Conservation (phyloP, 2,113 vertebrate genomes). For the Thamnophis sirtalis region DNA sequence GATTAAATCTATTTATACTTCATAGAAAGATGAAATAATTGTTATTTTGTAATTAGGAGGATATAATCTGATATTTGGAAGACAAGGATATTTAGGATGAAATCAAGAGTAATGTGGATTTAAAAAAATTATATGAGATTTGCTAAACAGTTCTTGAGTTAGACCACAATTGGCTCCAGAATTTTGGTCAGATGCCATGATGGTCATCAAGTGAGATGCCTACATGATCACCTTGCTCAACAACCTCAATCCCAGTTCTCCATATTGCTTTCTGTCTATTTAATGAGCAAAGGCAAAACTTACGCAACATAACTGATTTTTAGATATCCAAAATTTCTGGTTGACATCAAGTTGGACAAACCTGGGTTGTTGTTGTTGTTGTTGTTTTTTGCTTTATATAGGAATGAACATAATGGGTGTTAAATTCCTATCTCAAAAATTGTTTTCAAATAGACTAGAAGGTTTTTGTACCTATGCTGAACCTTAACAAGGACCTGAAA, state of each 20-base stretch:
- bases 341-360: neutral
- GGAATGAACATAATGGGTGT: neutral
- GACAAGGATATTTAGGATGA: neutral
- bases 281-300: neutral
- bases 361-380: too few relatives aligned
- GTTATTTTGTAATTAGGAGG: neutral
- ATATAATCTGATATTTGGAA: neutral
- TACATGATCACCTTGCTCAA: neutral
- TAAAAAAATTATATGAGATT: neutral
- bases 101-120: neutral
- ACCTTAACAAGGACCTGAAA: neutral
- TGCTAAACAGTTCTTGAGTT: neutral
- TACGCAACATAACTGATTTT: neutral
- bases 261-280: neutral
- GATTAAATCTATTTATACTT: neutral
- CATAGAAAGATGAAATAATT: neutral
- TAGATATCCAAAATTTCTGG: neutral
- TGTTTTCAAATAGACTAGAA: neutral
- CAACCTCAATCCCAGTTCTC: neutral
- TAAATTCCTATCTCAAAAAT: neutral
- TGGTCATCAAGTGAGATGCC: neutral
- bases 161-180: neutral
- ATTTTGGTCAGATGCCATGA: neutral
- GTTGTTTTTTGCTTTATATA: neutral
- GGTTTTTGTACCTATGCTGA: neutral